Conservation (phyloP, 2,113 vertebrate genomes). For the Cochlearius cochlearius region DNA sequence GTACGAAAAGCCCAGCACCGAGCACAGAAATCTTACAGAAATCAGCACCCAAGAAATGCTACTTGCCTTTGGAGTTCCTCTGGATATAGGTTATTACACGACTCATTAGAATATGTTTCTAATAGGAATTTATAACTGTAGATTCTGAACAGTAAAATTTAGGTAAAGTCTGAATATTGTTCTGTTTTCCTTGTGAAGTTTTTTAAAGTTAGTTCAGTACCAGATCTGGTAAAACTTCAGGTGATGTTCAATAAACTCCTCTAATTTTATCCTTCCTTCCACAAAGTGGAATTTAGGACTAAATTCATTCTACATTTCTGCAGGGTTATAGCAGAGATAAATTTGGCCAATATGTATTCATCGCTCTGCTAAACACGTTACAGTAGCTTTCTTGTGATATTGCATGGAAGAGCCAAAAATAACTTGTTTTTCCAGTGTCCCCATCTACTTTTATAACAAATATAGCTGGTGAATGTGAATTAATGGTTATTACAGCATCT, state of each 20-base stretch:
- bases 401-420: constrained; percentile 30
- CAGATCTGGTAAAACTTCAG: not conserved
- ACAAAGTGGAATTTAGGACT: constrained; percentile 25
- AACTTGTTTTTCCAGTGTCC: constrained; percentile 59
- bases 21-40: not conserved
- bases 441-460: constrained; percentile 56
- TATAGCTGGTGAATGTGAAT: constrained; percentile 55
- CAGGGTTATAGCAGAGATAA: constrained; percentile 30
- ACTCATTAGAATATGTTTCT: not conserved
- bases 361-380: constrained; percentile 41
- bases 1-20: not conserved
- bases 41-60: not conserved
- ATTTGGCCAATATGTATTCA: constrained; percentile 53
- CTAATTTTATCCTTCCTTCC: constrained; percentile 6
- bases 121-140: not conserved
- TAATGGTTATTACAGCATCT: constrained; percentile 66
- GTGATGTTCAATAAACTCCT: not conserved
- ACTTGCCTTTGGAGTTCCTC: not conserved
- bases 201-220: not conserved
- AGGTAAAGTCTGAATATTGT: not conserved
- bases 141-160: not conserved
- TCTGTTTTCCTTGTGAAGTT: not conserved
- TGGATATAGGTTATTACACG: not conserved
- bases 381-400: constrained; percentile 9
- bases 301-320: constrained; percentile 40